A percentile compares a stretch with the other conserved stretches of the same genome.
These are phyloP conservation scores for Cyclopterus lumpus DNA, from an alignment of 2,797 vertebrate genomes.

Conservation along the genomic window DNA sequence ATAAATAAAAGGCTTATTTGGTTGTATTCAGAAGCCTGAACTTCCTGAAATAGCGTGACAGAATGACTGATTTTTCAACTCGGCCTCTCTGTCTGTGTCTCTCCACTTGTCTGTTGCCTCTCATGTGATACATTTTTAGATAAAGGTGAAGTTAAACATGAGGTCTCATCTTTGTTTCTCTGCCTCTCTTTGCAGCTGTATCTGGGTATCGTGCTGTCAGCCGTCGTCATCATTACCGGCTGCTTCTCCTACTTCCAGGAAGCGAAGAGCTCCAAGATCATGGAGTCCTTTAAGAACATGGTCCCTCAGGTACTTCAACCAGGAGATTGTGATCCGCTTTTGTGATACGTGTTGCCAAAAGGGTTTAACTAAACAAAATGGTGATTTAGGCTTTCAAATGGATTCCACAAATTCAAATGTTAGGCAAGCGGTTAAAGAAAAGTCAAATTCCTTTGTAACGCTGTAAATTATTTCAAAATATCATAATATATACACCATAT, in stretches of 20 bases:
- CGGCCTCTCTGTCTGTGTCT: not conserved
- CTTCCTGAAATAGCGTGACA: conserved; percentile 41
- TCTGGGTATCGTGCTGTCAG: conserved; percentile 91
- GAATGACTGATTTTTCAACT: not conserved
- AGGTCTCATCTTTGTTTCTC: conserved; percentile 3
- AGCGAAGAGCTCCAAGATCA: conserved; percentile 95
- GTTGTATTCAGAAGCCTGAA: conserved; percentile 18
- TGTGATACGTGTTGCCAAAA: not conserved
- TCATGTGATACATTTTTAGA: conserved; percentile 43
- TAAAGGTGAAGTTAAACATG: conserved; percentile 13
- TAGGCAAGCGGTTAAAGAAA: not conserved
- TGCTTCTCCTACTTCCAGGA: conserved; percentile 97
- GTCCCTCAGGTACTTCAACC: conserved; percentile 88
- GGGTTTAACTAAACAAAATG: not conserved
- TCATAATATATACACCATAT: not conserved
- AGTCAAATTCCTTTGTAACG: not conserved
- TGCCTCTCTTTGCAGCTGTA: conserved; percentile 83
- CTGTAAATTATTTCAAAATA: not conserved
- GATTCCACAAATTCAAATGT: not conserved
- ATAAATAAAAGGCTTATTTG: conserved; percentile 6
- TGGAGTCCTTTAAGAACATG: conserved; percentile 97
- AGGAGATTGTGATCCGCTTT: not conserved
- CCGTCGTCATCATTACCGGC: conserved; percentile 94
- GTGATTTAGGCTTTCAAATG: not conserved
- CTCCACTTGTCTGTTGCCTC: conserved; percentile 6